Evolutionary conservation across 1,140 invertebrate genomes (phyloP), one percentile per base, ranked within the genome.

Genomic region (Drosophila tristis): DNA sequence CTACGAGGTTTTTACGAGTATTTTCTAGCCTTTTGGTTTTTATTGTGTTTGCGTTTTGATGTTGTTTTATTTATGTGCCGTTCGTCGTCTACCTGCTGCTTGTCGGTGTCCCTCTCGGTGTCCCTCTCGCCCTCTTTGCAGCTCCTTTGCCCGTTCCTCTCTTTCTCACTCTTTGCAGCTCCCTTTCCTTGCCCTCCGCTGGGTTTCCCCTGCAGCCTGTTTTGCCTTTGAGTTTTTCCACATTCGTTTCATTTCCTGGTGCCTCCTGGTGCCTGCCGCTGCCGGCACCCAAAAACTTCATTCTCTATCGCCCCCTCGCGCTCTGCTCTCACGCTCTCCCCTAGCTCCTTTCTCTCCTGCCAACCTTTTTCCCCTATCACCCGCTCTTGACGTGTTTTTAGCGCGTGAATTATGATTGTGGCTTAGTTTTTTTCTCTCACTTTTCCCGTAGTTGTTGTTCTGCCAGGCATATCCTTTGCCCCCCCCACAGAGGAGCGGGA

Each of bases 401-500:
- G 80, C 80, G 84, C 82, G 63, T 87, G 82, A 87, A 82, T 87
- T 87, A 87, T 87, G 82, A 87, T 87, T 86, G 81, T 87, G 74
- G 80, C 80, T 76, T 78, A 78, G 58, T 80, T 84, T 84, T 77
- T 65, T 75, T 64, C 49, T 59, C 72, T 77, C 49, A 62, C 72
- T 77, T 77, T 77, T 71, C 48, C 54, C 49, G 29, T 53, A 70
- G 65, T 68, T 70, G 64, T 54, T 67, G 43, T 62, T 47, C 31
- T 51, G 53, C 57, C 29, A 53, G 20, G 20, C 20, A 16, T 16
- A 16, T 16, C 16, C 16, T 16, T n/a, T 25, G 20, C 23, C 44
- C 51, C 44, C 51, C 3, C 16, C 16, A 13, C 3, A 39, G 35
- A 13, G 35, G 35, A 39, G 11, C 13, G 35, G 4, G 35, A 39